Base-by-base conservation (phyloP, 2,888 invertebrate genomes). In the Pandemis cinnamomeana region DNA sequence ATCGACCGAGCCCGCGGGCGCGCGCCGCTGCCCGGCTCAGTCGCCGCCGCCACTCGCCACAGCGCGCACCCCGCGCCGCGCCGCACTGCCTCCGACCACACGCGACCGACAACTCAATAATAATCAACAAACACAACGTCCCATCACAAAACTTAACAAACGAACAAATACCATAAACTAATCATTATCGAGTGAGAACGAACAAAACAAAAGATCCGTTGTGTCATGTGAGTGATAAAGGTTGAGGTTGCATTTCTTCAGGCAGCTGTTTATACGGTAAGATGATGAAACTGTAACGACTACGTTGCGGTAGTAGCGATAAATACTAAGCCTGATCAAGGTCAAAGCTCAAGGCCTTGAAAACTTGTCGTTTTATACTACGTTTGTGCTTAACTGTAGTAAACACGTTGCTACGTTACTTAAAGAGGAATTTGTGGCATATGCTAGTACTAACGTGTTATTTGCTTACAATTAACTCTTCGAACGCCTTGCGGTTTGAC, bases 1-100 rank as follows among this genome's bases (percentile, higher is more conserved):
- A 93, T 94, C 93, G 93, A 94, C 92, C 93, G 89, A 80, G 81
- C 79, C 82, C 78, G 85, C 83, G 85, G 82, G 88, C 89, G 89
- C 88, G 89, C 90, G 89, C 89, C 88, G 88, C 67, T 68, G 72
- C 85, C 83, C 81, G 84, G 83, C 82, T 89, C 91, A 93, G 92
- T 92, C 87, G 82, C 84, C 79, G 80, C 78, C 86, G 81, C 76
- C 82, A 81, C 89, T 82, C 86, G 67, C 67, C 67, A 36, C 27
- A 58, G 58, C 58, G 58, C 84, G 82, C 78, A 81, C 81, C 86
- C 82, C 86, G 82, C 89, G 89, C 83, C 85, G 80, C 76, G 81
- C 80, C 83, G 81, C 84, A 76, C 87, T 84, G 87, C 88, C 90
- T 86, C 84, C 86, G 82, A 85, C 82, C 83, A 82, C 84, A 86